Base-by-base conservation (phyloP, 2,888 invertebrate species). In the Petrophora chlorosata region DNA sequence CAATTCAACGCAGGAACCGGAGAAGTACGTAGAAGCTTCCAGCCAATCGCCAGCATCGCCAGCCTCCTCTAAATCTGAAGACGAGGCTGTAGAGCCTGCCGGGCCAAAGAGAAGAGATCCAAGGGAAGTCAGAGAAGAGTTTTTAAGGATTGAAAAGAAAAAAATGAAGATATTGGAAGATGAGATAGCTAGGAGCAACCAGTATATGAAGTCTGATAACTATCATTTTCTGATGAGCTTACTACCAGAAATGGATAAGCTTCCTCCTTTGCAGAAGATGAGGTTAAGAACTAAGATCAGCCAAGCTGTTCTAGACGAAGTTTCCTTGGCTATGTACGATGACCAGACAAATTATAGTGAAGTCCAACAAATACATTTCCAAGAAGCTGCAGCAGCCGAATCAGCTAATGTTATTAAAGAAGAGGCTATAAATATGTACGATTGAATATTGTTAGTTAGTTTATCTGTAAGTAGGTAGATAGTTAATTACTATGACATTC, bases 141-240 rank as follows among this genome's bases (percentile, higher is more conserved):
- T 58, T 3, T 41, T 61, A n/a, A 57, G 54, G 29, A 57, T 61
- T n/a, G 61, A 61, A 33, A 48, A 44, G n/a, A 57, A 48, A 17
- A 61, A 61, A 25, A 50, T 61, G 10, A 53, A 52, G 25, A 56
- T 61, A 25, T 13, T 61, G 13, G 59, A 61, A 50, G 52, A 52
- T 2, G 61, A 61, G 22, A 22, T 59, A 8, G 52, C 52, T 7
- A 56, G 23, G 41, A 53, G 29, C 3, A 35, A 47, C 1, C 30
- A 36, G 9, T 48, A 49, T 5, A 38, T 28, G 40, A 55, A 61
- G 5, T 56, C 61, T 0, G 61, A 61, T 4, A 59, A 57, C 35
- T 61, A 61, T 12, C 57, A 59, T 16, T 61, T 57, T 19, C 40
- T 61, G 4, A 59, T 61, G 61, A 61, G 61, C 14, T 38, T 61